phyloP scores from a whole-genome alignment of 2,113 vertebrate species.

The Crypturellus undulatus region DNA sequence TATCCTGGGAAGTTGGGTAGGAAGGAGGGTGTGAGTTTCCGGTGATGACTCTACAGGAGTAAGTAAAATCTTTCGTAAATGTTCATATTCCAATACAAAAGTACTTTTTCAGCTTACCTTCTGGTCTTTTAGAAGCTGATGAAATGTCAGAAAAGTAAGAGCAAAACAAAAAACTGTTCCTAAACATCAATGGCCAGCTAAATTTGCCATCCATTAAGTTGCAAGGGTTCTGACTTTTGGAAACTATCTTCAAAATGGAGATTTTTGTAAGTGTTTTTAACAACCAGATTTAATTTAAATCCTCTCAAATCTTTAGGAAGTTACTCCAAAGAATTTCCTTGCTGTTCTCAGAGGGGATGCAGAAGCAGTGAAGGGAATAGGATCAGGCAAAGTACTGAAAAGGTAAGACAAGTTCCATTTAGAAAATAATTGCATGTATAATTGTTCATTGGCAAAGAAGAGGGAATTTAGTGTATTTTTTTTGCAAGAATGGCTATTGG shows the following conservation, averaged over 20 bases:
- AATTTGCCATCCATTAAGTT: background rate
- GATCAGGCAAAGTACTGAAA: constrained; percentile 92
- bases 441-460: background rate
- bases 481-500: background rate
- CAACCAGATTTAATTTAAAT: background rate
- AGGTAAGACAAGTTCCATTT: constrained; percentile 78
- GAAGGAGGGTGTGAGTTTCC: no score
- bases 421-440: background rate
- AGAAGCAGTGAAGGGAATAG: constrained; percentile 81
- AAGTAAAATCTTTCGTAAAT: background rate
- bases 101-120: background rate
- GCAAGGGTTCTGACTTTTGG: background rate
- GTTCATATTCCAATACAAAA: background rate
- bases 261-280: background rate
- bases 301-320: constrained; percentile 77
- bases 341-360: constrained; percentile 90
- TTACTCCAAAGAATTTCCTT: constrained; percentile 93
- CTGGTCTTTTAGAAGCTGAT: background rate
- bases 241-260: background rate
- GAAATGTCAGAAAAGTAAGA: background rate
- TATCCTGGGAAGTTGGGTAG: background rate
- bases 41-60: background rate
- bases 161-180: background rate
- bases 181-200: background rate
- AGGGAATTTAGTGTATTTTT: background rate